Evolutionary conservation across 1,140 invertebrate species (phyloP).

Genomic region (Macrobrachium nipponense): DNA sequence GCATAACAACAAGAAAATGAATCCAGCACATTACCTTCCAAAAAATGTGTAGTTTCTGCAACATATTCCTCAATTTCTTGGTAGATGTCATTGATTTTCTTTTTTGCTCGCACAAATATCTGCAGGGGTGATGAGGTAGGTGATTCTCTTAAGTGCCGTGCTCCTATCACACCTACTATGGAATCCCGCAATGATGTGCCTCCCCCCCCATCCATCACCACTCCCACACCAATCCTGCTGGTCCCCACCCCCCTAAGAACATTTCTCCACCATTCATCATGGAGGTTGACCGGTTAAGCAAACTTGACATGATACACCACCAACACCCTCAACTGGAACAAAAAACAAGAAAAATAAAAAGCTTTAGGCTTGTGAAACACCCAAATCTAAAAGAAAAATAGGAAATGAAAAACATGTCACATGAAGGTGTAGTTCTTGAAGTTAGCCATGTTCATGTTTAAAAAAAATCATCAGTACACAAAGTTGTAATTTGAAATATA

Average conservation of each 20-base stretch:
- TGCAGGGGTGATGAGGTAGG: constrained; percentile 86
- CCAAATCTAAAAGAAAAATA: neutral
- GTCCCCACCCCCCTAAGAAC: constrained; percentile 23
- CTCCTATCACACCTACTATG: constrained; percentile 50
- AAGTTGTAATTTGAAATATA: too few species aligned
- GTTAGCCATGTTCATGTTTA: too few species aligned
- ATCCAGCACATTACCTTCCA: constrained; percentile 77
- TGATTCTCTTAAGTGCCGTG: constrained; percentile 49
- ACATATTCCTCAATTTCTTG: constrained; percentile 95
- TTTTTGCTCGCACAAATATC: constrained; percentile 97
- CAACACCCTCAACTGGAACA: constrained; percentile 40
- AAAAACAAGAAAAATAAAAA: constrained; percentile 17
- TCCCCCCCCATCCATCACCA: constrained; percentile 25
- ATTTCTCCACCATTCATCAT: constrained; percentile 45
- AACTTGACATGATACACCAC: constrained; percentile 44
- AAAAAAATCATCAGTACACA: too few species aligned
- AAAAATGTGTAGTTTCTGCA: constrained; percentile 84
- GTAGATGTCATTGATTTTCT: constrained; percentile 98
- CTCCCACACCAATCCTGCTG: constrained; percentile 8
- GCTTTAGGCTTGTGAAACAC: neutral
- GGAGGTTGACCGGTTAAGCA: constrained; percentile 41
- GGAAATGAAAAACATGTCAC: neutral
- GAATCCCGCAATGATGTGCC: constrained; percentile 28
- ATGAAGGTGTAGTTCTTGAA: too few species aligned
- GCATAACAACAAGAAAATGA: neutral